Evolutionary conservation across 2,888 invertebrate genomes (phyloP).

Genomic region (Eledona agricola): DNA sequence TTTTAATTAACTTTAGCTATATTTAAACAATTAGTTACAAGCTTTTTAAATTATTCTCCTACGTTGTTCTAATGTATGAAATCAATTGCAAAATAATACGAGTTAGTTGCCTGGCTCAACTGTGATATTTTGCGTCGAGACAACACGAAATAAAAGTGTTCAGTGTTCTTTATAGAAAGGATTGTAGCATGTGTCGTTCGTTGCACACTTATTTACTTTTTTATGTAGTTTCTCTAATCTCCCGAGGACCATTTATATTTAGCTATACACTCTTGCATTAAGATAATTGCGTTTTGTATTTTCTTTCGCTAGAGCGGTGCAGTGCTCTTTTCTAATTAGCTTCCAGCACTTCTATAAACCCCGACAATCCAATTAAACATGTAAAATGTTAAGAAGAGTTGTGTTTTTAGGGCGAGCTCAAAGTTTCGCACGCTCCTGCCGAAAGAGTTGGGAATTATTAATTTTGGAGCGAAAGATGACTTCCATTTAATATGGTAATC

Average conservation of each 20-base stretch:
- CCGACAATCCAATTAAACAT: slow-evolving; percentile 1
- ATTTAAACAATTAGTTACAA: too few relatives aligned
- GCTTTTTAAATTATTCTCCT: too few relatives aligned
- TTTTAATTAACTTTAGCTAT: too few relatives aligned
- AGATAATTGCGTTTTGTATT: slow-evolving; percentile 19
- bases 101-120: too few relatives aligned
- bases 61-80: too few relatives aligned
- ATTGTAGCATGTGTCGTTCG: slow-evolving; percentile 13
- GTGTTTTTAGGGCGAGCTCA: too few relatives aligned
- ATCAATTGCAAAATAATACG: too few relatives aligned
- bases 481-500: slow-evolving; percentile 8
- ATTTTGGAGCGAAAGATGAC: neutral
- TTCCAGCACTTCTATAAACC: slow-evolving; percentile 9
- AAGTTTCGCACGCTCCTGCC: neutral
- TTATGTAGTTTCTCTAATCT: slow-evolving; percentile 7
- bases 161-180: slow-evolving; percentile 8
- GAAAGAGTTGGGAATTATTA: slow-evolving; percentile 1
- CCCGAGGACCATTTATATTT: slow-evolving; percentile 18
- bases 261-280: slow-evolving; percentile 18
- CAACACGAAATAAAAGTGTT: slow-evolving; percentile 4
- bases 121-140: slow-evolving; percentile 2
- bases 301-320: neutral
- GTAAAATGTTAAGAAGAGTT: too few relatives aligned
- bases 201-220: slow-evolving; percentile 23
- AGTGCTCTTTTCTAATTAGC: slow-evolving; percentile 7